Evolutionary conservation across 1,140 invertebrate genomes (phyloP), one percentile per base, ranked within the genome.

Genomic region (Drosophila asahinai): DNA sequence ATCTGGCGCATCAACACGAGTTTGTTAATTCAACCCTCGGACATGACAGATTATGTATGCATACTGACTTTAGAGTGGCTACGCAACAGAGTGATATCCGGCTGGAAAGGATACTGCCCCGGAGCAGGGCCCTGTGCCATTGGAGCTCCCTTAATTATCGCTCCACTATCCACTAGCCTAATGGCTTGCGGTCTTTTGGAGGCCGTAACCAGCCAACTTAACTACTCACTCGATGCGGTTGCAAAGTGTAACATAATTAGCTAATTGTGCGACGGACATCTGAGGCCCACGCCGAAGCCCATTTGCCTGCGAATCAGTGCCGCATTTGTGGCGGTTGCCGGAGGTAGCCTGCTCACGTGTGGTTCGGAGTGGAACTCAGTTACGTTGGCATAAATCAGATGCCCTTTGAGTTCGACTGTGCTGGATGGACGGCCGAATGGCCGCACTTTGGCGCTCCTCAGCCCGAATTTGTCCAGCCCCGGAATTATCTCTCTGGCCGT

Each of bases 301-400:
- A 55, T 54, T 47, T 54, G 48, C 30, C 30, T 7, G 27, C 40
- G 2, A 71, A 57, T 71, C 67, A 48, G 66, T 19, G 25, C 7
- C 33, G 33, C 36, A 38, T 49, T 48, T 58, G 43, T 17, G 22
- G 58, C 25, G 36, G 42, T 27, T 36, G 38, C 22, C n/a, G 25
- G 25, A 57, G 43, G 43, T 27, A 40, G 43, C 52, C 25, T 65
- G 70, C 77, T 79, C 68, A 86, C 54, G 71, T 82, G 71, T 67
- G 52, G 40, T 55, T 15, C 8, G 54, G 36, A 5, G 15, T 36
- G 17, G 30, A 27, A 54, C 38, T 71, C 49, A 38, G 67, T 45
- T 70, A 14, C 63, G 48, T 52, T 58, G 63, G 70, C 75, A 86
- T 86, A 87, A 80, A 87, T 80, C 63, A 58, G 60, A 36, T 76